Evolutionary conservation across 2,888 invertebrate genomes (phyloP), one percentile per base, ranked within the genome.

Genomic region (Furcula furcula): DNA sequence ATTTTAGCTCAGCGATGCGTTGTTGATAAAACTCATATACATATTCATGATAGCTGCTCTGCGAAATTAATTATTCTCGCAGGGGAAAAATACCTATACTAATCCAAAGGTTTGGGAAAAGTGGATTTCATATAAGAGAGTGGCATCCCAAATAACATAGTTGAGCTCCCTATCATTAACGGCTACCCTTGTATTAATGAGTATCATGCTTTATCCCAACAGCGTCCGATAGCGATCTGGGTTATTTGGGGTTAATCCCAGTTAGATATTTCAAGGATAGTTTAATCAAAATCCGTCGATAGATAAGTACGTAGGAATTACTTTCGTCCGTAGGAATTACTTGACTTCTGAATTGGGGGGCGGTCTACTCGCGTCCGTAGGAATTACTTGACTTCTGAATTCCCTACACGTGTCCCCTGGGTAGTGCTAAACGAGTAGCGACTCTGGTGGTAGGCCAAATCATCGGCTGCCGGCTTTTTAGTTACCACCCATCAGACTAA

Each of bases 1-100:
- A 61, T 60, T 63, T 61, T 42, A 55, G 55, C 50, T 45, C 38
- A 29, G 34, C 42, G 48, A 50, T 53, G 48, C 55, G 47, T 27
- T 42, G 40, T 22, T 21, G 36, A 57, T 42, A 44, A 49, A 43
- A 38, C 38, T n/a, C n/a, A n/a, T n/a, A 42, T 59, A 48, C 41
- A 60, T 55, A 52, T 52, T 46, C 50, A 59, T 56, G 46, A 40
- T 40, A 46, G 45, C 43, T 46, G 46, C 47, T 48, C 35, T 40
- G 32, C 21, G 29, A 31, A 44, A 58, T 56, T 58, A 61, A 54
- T 60, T 50, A 57, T 55, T 58, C 36, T 43, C 16, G 34, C 25
- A 29, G 28, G 35, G 46, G 33, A 39, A 50, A 50, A 42, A n/a
- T n/a, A n/a, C n/a, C n/a, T 46, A 50, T 38, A 44, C 42, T 61